Conservation (phyloP, 1,140 invertebrate species). For the Cherax destructor region DNA sequence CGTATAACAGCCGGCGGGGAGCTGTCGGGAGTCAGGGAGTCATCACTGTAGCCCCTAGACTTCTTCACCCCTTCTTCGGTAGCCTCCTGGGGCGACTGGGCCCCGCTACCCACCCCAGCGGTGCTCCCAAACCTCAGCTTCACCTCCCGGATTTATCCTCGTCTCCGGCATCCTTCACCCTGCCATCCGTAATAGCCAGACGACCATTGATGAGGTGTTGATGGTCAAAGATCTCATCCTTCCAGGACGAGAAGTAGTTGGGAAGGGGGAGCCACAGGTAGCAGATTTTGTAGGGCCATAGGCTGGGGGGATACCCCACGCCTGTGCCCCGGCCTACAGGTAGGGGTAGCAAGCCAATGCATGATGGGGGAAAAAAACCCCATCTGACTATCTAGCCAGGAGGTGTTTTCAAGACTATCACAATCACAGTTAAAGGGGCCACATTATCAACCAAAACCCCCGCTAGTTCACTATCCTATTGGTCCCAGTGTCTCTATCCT, state of each 20-base stretch:
- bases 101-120: not conserved
- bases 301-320: conserved; percentile 12
- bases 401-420: conserved; percentile 16
- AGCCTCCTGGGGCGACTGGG: conserved; percentile 1
- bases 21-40: conserved; percentile 70
- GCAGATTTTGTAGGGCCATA: conserved; percentile 54
- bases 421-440: conserved; percentile 52
- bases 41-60: conserved; percentile 70
- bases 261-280: conserved; percentile 59
- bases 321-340: not conserved
- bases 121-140: conserved; percentile 37
- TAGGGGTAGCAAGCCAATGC: conserved; percentile 23
- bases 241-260: conserved; percentile 27
- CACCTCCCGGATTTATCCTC: conserved; percentile 46
- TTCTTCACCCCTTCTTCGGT: conserved; percentile 50
- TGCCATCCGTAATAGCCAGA: conserved; percentile 48
- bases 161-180: conserved; percentile 22
- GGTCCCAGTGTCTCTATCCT: not conserved
- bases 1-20: conserved; percentile 68
- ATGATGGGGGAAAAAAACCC: conserved; percentile 42
- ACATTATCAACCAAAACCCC: conserved; percentile 36
- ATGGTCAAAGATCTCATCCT: conserved; percentile 36
- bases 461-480: not conserved
- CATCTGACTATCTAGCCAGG: conserved; percentile 20
- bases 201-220: conserved; percentile 61